Base-by-base conservation (phyloP, 1,140 invertebrate species). In the Saxidomus purpurata region DNA sequence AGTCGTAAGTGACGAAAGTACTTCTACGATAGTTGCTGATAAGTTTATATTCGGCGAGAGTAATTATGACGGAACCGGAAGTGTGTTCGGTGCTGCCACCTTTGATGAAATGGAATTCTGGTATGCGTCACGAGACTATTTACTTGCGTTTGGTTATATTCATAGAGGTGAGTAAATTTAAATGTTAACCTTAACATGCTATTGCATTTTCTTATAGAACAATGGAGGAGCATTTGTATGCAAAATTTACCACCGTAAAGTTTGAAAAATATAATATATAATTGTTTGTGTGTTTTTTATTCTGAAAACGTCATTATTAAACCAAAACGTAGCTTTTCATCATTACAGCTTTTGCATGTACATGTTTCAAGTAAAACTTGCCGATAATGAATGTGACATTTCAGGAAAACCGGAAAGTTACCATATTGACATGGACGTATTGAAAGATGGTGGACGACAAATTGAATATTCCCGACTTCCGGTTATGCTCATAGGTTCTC, bases 71-170 rank as follows among this genome's bases (percentile, higher is more conserved):
- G 89, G 88, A 91, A 67, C 63, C 79, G 25, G 83, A 52, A 36
- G 61, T 55, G 63, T 76, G 17, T 94, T 92, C 74, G 95, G 92
- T n/a, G 91, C 93, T 55, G 94, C 92, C 40, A 88, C 90, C 11
- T 93, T 90, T 84, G 95, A 96, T 87, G 94, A 96, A 49, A 87
- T 95, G 74, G 94, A 94, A 22, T 91, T 93, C 81, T 96, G 95
- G 95, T 94, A 93, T 63, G 93, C 91, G 25, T 91, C 94, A 79
- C 81, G 95, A 47, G 94, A 95, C 55, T 95, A 95, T 89, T 90
- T 95, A 22, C 71, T 93, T 11, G 92, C 95, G 0, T 94, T 93
- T 89, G 93, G 92, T 71, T 94, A 94, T 82, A 91, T 96, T 40
- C 93, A 94, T 47, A 93, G 95, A 94, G 94, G 95, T 95, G 90